These are phyloP conservation scores for Dynastes tityus DNA, from an alignment of 2,888 invertebrate genomes.

Conservation along the genomic window DNA sequence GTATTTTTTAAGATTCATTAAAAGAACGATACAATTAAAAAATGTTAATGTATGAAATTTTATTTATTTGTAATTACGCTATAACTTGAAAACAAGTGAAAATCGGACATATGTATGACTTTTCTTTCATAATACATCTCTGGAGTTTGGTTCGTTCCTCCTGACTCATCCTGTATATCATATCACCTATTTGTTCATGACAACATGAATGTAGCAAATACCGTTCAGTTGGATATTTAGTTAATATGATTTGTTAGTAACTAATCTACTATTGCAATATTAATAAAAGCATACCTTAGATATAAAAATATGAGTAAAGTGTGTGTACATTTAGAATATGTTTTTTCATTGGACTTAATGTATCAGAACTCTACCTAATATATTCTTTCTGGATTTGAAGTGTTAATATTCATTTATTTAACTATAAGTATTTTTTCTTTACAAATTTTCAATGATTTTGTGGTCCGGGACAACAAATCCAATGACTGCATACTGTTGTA, in stretches of 20 bases:
- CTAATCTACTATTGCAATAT: not conserved
- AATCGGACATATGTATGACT: too few species aligned
- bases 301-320: not conserved
- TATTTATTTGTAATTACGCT: too few species aligned
- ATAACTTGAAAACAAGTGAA: too few species aligned
- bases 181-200: not conserved
- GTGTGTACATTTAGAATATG: not conserved
- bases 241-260: conserved; percentile 2
- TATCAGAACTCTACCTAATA: not conserved
- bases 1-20: too few species aligned
- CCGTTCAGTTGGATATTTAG: not conserved
- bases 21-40: too few species aligned
- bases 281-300: not conserved
- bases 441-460: too few species aligned
- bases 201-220: not conserved
- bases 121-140: too few species aligned
- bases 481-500: not conserved
- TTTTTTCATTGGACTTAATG: not conserved
- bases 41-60: too few species aligned
- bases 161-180: not conserved
- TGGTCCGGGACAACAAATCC: not conserved
- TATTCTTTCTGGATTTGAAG: too few species aligned
- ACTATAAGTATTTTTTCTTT: too few species aligned
- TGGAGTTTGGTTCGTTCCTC: too few species aligned
- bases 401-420: too few species aligned